Conservation (phyloP, 2,797 vertebrate genomes). For the Acrossocheilus fasciatus region DNA sequence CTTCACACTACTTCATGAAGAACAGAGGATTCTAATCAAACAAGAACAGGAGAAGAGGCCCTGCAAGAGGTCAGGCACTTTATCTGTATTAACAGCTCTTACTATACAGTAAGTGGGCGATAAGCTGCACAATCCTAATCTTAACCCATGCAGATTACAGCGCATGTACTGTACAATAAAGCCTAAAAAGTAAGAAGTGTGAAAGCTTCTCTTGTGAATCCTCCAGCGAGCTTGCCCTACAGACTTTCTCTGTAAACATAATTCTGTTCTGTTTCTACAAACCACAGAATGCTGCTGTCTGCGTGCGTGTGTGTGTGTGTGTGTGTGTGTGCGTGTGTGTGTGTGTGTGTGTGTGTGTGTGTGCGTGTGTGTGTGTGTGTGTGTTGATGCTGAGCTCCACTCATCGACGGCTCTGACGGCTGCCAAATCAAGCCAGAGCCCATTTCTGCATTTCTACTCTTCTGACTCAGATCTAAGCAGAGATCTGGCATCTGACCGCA, state of each 20-base stretch:
- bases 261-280: not conserved
- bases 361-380: no score
- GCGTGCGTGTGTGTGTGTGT: no score
- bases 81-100: not conserved
- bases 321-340: not conserved
- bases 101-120: not conserved
- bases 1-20: not conserved
- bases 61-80: no score
- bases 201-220: not conserved
- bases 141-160: not conserved
- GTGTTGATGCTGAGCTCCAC: not conserved
- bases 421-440: slow-evolving; percentile 1
- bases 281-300: not conserved
- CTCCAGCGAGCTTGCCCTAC: not conserved
- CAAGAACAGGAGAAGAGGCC: not conserved
- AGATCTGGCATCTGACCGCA: slow-evolving; percentile 60
- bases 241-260: not conserved
- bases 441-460: slow-evolving; percentile 17
- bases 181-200: not conserved
- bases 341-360: no score
- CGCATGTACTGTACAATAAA: not conserved
- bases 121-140: not conserved
- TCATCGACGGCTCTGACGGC: not conserved
- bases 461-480: slow-evolving; percentile 6
- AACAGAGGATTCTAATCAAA: not conserved